phyloP scores from a whole-genome alignment of 2,113 vertebrate species.

The Nothocercus nigrocapillus region DNA sequence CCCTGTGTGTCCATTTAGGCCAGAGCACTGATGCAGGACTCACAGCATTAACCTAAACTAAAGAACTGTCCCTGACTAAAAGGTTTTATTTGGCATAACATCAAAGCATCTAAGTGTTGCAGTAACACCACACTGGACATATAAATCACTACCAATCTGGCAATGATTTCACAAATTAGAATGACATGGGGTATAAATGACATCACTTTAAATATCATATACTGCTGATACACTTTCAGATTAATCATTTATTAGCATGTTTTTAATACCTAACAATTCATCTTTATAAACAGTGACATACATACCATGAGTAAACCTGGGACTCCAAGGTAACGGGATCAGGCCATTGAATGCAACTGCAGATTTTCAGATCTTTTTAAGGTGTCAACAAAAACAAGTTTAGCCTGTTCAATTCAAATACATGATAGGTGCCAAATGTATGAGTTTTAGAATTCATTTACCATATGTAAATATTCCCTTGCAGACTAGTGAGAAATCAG shows the following conservation, averaged over 20 bases:
- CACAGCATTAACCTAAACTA: not conserved
- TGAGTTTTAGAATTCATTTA: not conserved
- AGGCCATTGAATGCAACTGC: not conserved
- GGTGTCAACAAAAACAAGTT: not conserved
- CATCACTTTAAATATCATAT: not conserved
- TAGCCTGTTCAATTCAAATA: not conserved
- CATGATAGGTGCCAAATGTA: not conserved
- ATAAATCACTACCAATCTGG: not conserved
- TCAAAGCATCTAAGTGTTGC: not conserved
- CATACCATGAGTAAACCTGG: not conserved
- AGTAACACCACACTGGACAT: not conserved
- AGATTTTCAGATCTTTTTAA: not conserved
- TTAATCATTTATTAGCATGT: not conserved
- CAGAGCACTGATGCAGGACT: not conserved
- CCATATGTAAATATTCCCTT: not conserved
- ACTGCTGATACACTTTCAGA: not conserved
- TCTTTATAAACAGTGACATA: not conserved
- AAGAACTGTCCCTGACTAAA: not conserved
- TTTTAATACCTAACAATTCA: not conserved
- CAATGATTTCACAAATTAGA: not conserved
- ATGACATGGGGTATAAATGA: not conserved
- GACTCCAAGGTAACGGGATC: not conserved
- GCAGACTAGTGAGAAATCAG: not conserved
- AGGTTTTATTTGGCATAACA: conserved; percentile 5
- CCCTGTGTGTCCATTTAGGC: not conserved